Percentiles rank a stretch among this genome's conserved stretches.
phyloP scores from a whole-genome alignment of 2,113 vertebrate genomes.

The Empidonax traillii region DNA sequence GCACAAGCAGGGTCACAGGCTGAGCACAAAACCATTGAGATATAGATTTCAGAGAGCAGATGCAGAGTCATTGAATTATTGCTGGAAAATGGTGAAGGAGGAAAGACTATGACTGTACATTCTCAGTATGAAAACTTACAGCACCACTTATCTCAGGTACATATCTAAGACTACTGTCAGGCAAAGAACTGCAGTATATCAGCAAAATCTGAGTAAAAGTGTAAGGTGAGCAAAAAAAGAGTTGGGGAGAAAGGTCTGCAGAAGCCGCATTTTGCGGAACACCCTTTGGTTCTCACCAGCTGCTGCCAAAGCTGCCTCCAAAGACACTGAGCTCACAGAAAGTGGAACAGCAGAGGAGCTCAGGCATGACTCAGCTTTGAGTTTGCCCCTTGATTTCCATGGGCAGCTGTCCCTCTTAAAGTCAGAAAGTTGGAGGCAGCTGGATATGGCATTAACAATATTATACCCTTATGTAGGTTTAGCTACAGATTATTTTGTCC shows the following conservation, averaged over 20 bases:
- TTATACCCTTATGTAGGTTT: neutral
- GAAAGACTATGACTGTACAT: neutral
- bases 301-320: neutral
- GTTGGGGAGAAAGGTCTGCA: neutral
- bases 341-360: neutral
- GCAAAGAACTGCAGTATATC: neutral
- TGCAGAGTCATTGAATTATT: neutral
- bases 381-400: neutral
- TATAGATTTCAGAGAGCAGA: neutral
- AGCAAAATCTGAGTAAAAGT: neutral
- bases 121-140: neutral
- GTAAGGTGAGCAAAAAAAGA: neutral
- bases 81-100: neutral
- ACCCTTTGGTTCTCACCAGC: neutral
- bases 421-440: neutral
- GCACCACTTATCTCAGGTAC: neutral
- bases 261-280: neutral
- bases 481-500: neutral
- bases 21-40: neutral
- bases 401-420: neutral
- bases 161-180: neutral
- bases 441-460: neutral
- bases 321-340: neutral
- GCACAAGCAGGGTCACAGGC: neutral
- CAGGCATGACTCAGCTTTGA: neutral